Evolutionary conservation across 2,797 vertebrate species (phyloP).

Genomic region (Peromyscus melanophrys): DNA sequence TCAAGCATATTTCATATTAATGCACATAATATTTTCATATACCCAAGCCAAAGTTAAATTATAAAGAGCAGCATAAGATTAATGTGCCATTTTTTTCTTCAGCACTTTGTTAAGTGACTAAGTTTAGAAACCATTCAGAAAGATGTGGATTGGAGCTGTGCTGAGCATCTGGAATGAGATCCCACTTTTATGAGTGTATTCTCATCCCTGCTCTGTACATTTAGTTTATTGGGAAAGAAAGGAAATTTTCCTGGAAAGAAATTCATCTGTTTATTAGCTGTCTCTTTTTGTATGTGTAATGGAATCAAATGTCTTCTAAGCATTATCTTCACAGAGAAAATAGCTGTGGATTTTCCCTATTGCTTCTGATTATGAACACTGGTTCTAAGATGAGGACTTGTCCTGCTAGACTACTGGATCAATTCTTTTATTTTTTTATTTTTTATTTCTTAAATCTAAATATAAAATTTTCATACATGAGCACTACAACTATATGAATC

Average conservation of each 20-base stretch:
- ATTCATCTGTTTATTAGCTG: neutral
- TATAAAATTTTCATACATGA: neutral
- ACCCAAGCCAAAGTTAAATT: slow-evolving; percentile 67
- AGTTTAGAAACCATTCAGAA: slow-evolving; percentile 57
- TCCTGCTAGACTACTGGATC: neutral
- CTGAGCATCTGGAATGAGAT: neutral
- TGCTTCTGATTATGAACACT: neutral
- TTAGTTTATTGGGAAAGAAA: neutral
- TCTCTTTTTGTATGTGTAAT: neutral
- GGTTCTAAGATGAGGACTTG: neutral
- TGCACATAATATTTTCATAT: slow-evolving; percentile 69
- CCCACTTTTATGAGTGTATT: neutral
- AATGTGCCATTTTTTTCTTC: slow-evolving; percentile 53
- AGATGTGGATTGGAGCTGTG: neutral
- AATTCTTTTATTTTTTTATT: neutral
- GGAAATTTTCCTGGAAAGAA: slow-evolving; percentile 2
- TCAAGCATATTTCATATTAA: slow-evolving; percentile 76
- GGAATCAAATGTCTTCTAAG: neutral
- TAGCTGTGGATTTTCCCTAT: neutral
- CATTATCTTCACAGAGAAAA: neutral
- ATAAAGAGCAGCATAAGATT: slow-evolving; percentile 65
- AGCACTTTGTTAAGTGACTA: slow-evolving; percentile 49
- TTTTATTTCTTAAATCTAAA: neutral
- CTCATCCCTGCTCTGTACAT: neutral
- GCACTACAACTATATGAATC: neutral